A percentile compares a stretch with the other conserved stretches of the same genome.
Evolutionary conservation across 2,888 invertebrate genomes (phyloP).

Genomic region (Drosophila cognata): DNA sequence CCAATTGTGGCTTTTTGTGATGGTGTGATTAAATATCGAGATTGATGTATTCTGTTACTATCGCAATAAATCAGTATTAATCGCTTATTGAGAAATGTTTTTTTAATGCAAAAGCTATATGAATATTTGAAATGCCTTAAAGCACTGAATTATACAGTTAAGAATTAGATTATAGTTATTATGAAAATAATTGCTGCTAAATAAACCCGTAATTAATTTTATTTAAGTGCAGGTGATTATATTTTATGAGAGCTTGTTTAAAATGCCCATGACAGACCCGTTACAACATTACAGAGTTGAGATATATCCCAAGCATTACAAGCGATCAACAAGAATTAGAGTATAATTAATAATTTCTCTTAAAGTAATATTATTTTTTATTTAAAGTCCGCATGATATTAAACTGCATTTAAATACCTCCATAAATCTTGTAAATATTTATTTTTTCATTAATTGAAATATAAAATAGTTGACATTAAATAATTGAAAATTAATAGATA

Average conservation of each 20-base stretch:
- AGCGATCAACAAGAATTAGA: background rate
- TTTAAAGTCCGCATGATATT: background rate
- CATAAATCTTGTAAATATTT: background rate
- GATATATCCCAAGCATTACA: background rate
- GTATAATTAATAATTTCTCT: background rate
- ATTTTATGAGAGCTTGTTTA: background rate
- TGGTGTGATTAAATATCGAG: background rate
- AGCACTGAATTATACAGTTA: background rate
- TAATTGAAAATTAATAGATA: background rate
- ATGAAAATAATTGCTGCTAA: background rate
- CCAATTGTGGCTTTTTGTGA: conserved; percentile 15
- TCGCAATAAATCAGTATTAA: background rate
- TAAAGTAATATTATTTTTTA: background rate
- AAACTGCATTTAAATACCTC: background rate
- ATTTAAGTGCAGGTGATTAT: background rate
- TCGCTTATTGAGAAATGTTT: background rate
- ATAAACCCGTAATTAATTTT: background rate
- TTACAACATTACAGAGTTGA: background rate
- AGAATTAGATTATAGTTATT: background rate
- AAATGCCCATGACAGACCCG: too few species aligned
- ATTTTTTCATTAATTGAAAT: background rate
- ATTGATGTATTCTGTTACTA: background rate
- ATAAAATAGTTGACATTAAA: background rate
- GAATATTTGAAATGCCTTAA: background rate
- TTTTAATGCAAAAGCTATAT: background rate